phyloP scores from a whole-genome alignment of 1,140 invertebrate species.

The Argopecten irradians region DNA sequence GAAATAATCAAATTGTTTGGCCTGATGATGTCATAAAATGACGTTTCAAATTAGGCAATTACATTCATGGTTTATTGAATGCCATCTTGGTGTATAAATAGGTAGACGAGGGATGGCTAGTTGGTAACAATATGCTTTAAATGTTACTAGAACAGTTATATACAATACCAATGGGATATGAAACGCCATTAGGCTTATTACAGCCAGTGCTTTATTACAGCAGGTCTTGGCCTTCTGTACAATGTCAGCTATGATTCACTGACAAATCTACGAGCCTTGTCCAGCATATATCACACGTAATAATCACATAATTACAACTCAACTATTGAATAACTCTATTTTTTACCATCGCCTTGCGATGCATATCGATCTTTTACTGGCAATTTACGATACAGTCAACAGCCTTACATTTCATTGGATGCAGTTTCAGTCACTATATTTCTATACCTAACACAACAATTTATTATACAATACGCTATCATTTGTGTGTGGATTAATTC shows the following conservation, averaged over 20 bases:
- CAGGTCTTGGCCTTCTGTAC: background rate
- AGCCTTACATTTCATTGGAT: background rate
- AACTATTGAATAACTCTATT: background rate
- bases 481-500: background rate
- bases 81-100: background rate
- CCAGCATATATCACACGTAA: background rate
- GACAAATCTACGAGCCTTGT: background rate
- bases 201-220: background rate
- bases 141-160: background rate
- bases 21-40: no score
- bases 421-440: conserved; percentile 6
- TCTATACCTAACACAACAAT: background rate
- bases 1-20: no score
- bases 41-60: no score
- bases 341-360: background rate
- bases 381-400: background rate
- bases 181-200: background rate
- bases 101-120: background rate
- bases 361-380: background rate
- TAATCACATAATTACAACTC: background rate
- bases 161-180: background rate
- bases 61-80: no score
- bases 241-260: background rate
- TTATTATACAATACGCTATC: conserved; percentile 4
- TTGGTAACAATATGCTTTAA: background rate